Percentiles rank a stretch among this genome's conserved stretches.
Conservation (phyloP, 2,113 vertebrate species). For the Triplophysa rosa region DNA sequence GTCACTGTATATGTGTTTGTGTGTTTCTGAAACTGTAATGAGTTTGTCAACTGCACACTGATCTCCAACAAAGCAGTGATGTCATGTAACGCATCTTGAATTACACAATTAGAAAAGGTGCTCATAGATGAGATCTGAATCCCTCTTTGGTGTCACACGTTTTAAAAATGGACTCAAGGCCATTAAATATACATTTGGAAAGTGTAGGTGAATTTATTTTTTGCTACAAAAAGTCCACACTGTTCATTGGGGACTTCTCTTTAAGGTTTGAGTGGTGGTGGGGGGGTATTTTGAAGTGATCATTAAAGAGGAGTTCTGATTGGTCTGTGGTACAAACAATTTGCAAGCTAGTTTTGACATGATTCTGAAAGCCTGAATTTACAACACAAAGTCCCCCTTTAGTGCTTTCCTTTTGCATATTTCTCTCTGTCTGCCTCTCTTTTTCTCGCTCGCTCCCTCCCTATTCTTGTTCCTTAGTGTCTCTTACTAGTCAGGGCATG, state of each 20-base stretch:
- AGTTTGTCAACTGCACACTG: background rate
- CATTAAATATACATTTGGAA: constrained; percentile 30
- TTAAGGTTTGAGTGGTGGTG: constrained; percentile 23
- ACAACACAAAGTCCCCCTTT: constrained; percentile 27
- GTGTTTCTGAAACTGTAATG: constrained; percentile 7
- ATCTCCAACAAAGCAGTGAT: constrained; percentile 12
- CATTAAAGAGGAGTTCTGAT: constrained; percentile 22
- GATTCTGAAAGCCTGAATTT: constrained; percentile 52
- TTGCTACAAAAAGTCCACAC: background rate
- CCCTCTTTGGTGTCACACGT: background rate
- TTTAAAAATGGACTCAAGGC: constrained; percentile 10
- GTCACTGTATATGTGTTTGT: background rate
- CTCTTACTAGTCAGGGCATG: constrained; percentile 42
- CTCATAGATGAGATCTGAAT: constrained; percentile 1
- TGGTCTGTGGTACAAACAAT: constrained; percentile 31
- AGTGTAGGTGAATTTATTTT: background rate
- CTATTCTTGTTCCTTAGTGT: constrained; percentile 10
- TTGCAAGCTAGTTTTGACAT: constrained; percentile 67
- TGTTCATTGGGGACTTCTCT: background rate
- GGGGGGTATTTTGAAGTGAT: background rate
- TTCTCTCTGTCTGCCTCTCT: constrained; percentile 11
- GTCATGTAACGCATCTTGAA: constrained; percentile 20
- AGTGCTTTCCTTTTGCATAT: constrained; percentile 3
- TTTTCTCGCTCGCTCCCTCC: constrained; percentile 6
- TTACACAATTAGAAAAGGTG: constrained; percentile 19